These are phyloP conservation scores for Hydraecia micacea DNA, from an alignment of 2,888 invertebrate genomes.

Conservation along the genomic window DNA sequence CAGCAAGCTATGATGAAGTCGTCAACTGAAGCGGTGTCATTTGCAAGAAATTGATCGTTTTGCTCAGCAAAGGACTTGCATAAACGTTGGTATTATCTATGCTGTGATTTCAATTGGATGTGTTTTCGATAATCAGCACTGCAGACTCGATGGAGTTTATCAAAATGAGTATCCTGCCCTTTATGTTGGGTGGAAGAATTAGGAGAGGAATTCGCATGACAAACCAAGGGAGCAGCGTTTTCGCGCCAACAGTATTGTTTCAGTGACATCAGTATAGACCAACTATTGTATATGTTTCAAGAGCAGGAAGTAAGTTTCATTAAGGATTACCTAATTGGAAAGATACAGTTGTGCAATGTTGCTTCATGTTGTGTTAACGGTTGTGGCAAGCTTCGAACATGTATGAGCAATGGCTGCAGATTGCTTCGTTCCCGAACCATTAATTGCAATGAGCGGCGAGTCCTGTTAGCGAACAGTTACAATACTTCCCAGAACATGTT, in stretches of 20 bases:
- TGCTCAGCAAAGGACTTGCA: neutral
- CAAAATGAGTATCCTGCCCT: neutral
- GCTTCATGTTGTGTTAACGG: constrained; percentile 28
- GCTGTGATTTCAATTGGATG: constrained; percentile 1
- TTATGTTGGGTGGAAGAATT: neutral
- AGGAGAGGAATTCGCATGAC: neutral
- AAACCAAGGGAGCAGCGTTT: neutral
- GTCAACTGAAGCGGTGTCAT: constrained; percentile 56
- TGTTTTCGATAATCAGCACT: neutral
- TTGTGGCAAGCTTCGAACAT: constrained; percentile 30
- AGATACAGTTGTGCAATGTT: constrained; percentile 1
- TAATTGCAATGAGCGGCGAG: constrained; percentile 32
- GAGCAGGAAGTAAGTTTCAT: constrained; percentile 2
- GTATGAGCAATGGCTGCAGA: constrained; percentile 41
- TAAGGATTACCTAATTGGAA: neutral
- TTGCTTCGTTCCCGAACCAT: constrained; percentile 33
- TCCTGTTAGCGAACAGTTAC: constrained; percentile 27
- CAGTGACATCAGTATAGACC: neutral
- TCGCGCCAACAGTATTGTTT: neutral
- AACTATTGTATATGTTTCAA: neutral
- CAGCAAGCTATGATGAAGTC: constrained; percentile 50
- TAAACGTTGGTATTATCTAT: neutral
- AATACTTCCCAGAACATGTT: constrained; percentile 1
- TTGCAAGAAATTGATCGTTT: constrained; percentile 43
- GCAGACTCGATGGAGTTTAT: neutral